phyloP scores from a whole-genome alignment of 2,113 vertebrate genomes.

The Carlito syrichta region DNA sequence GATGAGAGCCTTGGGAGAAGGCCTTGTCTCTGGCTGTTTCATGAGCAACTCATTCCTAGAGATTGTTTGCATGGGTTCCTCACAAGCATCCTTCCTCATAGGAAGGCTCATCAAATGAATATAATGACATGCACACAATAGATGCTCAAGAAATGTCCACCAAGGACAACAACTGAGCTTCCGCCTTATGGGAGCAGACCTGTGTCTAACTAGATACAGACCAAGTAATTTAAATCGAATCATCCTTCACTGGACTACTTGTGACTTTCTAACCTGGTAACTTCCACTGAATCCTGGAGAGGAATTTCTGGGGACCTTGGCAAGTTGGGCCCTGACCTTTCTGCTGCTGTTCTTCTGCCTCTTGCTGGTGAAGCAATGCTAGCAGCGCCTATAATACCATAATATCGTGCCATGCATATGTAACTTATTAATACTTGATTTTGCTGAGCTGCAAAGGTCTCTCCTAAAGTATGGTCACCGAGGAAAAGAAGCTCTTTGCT shows the following conservation, averaged over 20 bases:
- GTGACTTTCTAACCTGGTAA: neutral
- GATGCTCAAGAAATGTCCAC: constrained; percentile 17
- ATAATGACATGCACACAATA: constrained; percentile 6
- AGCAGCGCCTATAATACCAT: neutral
- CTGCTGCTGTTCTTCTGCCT: constrained; percentile 67
- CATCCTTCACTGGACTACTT: neutral
- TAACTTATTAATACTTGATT: constrained; percentile 17
- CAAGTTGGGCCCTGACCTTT: constrained; percentile 19
- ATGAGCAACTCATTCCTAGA: neutral
- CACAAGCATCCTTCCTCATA: neutral
- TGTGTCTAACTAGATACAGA: neutral
- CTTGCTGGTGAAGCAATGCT: constrained; percentile 39
- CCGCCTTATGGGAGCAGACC: neutral
- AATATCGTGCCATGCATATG: neutral
- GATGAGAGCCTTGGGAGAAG: neutral
- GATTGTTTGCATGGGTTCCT: constrained; percentile 31
- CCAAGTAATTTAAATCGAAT: constrained; percentile 24
- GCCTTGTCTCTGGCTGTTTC: constrained; percentile 15
- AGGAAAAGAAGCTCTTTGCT: neutral
- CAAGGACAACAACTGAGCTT: neutral
- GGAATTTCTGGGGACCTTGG: constrained; percentile 10
- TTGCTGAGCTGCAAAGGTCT: neutral
- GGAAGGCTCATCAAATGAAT: constrained; percentile 22
- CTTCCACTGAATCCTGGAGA: neutral
- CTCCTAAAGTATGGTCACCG: neutral